Conservation (phyloP, 2,113 vertebrate species). For the Ochotona princeps region DNA sequence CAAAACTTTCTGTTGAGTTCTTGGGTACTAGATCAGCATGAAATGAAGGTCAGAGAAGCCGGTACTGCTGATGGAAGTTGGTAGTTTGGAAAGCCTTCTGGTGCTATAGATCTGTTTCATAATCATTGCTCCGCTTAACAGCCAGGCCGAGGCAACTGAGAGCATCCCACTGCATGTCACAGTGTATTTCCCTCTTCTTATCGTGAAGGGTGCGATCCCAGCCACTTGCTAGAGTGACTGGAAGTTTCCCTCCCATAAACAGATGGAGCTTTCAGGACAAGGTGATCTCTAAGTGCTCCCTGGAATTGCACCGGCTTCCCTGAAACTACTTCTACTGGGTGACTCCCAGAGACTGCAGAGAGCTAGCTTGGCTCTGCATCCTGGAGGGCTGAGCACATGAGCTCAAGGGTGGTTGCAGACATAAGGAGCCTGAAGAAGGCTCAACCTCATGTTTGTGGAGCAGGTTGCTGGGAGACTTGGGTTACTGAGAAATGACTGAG, state of each 20-base stretch:
- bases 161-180: rapidly evolving
- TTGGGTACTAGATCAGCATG: background rate
- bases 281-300: rapidly evolving
- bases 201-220: background rate
- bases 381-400: background rate
- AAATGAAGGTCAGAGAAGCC: background rate
- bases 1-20: background rate
- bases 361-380: background rate
- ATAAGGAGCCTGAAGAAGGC: background rate
- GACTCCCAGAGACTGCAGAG: background rate
- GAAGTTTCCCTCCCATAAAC: background rate
- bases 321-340: background rate
- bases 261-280: background rate
- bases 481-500: background rate
- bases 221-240: background rate
- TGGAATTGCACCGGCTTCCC: background rate
- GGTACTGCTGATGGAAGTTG: rapidly evolving
- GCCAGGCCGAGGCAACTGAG: background rate
- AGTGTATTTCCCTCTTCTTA: background rate
- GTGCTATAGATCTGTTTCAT: background rate
- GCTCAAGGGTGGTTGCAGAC: background rate
- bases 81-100: background rate
- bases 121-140: background rate
- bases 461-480: background rate
- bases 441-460: too few species aligned